These are phyloP conservation scores for Melanotus villosus DNA, from an alignment of 2,888 invertebrate species.

Conservation along the genomic window DNA sequence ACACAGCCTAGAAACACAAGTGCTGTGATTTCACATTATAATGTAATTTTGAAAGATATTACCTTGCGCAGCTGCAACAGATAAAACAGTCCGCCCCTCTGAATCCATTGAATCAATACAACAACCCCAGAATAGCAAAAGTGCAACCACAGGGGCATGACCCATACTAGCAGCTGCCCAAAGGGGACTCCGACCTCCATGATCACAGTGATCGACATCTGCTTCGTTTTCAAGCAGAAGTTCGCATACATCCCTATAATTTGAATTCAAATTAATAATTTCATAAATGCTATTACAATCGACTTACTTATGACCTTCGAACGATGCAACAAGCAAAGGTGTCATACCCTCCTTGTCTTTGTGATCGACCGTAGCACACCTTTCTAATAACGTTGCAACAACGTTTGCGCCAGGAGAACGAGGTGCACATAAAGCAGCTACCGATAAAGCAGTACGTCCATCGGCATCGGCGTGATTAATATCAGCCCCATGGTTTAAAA, in stretches of 20 bases:
- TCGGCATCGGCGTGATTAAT: constrained; percentile 91
- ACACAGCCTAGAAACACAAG: constrained; percentile 73
- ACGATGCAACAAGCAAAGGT: constrained; percentile 89
- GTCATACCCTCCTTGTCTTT: constrained; percentile 91
- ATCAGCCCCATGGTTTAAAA: constrained; percentile 85
- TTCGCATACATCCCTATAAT: constrained; percentile 86
- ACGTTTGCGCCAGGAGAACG: constrained; percentile 82
- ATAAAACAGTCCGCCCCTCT: constrained; percentile 92
- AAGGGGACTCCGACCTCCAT: constrained; percentile 85
- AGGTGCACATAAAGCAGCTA: constrained; percentile 88
- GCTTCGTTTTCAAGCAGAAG: constrained; percentile 92
- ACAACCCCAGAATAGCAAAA: constrained; percentile 95
- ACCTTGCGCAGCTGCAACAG: constrained; percentile 89
- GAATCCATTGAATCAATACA: constrained; percentile 95
- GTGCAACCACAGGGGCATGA: constrained; percentile 87
- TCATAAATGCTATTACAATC: not conserved
- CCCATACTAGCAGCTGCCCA: constrained; percentile 96
- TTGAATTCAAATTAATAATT: not conserved
- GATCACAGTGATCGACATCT: constrained; percentile 90
- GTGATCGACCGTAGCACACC: constrained; percentile 86
- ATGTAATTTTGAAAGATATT: no score
- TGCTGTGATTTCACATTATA: no score
- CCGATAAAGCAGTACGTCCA: constrained; percentile 89
- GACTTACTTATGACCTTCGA: constrained; percentile 87
- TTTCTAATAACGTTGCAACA: constrained; percentile 82